Conservation (phyloP, 2,888 invertebrate species). For the Melinaea marsaeus region DNA sequence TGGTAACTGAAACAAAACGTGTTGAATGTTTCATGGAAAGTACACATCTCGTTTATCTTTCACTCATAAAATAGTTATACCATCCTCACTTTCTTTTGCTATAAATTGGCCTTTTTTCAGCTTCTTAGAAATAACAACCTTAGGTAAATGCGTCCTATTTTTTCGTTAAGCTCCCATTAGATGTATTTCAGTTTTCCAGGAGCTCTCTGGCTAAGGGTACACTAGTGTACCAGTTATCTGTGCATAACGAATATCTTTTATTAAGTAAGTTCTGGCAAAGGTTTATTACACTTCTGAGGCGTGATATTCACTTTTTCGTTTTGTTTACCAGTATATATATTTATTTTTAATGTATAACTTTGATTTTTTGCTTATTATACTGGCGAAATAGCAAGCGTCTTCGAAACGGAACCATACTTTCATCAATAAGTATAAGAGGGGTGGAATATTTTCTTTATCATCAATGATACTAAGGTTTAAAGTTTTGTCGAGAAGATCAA, state of each 20-base stretch:
- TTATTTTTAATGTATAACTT: constrained; percentile 10
- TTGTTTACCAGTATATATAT: constrained; percentile 25
- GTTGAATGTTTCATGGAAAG: constrained; percentile 29
- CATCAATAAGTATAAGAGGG: constrained; percentile 28
- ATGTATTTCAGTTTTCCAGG: constrained; percentile 35
- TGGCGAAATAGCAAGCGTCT: constrained; percentile 37
- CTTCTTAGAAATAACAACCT: constrained; percentile 27
- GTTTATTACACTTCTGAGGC: constrained; percentile 38
- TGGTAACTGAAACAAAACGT: constrained; percentile 13
- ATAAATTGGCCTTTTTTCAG: constrained; percentile 30
- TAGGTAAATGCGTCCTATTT: constrained; percentile 29
- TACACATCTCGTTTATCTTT: constrained; percentile 33
- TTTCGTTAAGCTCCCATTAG: constrained; percentile 34
- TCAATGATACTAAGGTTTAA: constrained; percentile 30
- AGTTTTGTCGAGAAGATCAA: constrained; percentile 30
- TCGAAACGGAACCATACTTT: constrained; percentile 41
- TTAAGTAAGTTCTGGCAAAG: constrained; percentile 37
- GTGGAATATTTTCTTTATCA: constrained; percentile 30
- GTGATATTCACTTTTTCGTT: constrained; percentile 35
- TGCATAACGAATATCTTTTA: constrained; percentile 34
- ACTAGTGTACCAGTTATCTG: constrained; percentile 42
- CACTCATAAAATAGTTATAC: constrained; percentile 29
- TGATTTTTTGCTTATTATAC: constrained; percentile 38
- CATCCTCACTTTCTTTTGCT: constrained; percentile 30
- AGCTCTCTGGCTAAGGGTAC: constrained; percentile 33